Conservation (phyloP, 2,113 vertebrate species). For the Rhinoderma darwinii region DNA sequence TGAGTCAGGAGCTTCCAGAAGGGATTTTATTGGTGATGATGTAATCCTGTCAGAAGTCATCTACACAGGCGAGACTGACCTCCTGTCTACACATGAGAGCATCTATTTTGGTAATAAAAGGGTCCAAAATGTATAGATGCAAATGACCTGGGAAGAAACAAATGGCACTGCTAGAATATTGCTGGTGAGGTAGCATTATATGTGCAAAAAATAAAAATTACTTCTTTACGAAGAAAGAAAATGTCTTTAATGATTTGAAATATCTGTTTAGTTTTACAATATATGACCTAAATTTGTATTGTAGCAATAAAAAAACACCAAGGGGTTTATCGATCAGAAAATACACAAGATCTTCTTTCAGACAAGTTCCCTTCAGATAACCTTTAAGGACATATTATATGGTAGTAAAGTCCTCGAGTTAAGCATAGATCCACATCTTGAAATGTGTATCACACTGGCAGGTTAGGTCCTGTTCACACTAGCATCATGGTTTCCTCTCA, state of each 20-base stretch:
- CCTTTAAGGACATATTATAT: background rate
- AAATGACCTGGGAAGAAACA: too few species aligned
- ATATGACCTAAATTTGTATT: background rate
- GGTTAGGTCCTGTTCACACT: background rate
- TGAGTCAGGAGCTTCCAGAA: too few species aligned
- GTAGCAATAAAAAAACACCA: background rate
- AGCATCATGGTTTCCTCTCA: background rate
- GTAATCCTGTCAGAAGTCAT: too few species aligned
- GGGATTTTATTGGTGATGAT: too few species aligned
- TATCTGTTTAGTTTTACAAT: background rate
- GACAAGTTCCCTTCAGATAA: background rate
- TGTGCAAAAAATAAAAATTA: too few species aligned
- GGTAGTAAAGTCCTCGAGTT: background rate
- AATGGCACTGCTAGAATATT: too few species aligned
- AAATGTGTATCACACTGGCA: background rate
- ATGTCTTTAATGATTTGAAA: background rate
- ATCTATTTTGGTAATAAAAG: too few species aligned
- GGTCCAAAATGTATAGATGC: too few species aligned
- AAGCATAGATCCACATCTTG: too few species aligned
- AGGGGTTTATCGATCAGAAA: background rate
- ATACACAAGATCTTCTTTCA: background rate
- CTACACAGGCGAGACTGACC: too few species aligned
- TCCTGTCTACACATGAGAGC: too few species aligned
- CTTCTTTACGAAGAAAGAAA: background rate
- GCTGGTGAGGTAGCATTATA: too few species aligned